A percentile compares a stretch with the other conserved stretches of the same genome.
phyloP scores from a whole-genome alignment of 2,888 invertebrate genomes.

The Cephonodes hylas region DNA sequence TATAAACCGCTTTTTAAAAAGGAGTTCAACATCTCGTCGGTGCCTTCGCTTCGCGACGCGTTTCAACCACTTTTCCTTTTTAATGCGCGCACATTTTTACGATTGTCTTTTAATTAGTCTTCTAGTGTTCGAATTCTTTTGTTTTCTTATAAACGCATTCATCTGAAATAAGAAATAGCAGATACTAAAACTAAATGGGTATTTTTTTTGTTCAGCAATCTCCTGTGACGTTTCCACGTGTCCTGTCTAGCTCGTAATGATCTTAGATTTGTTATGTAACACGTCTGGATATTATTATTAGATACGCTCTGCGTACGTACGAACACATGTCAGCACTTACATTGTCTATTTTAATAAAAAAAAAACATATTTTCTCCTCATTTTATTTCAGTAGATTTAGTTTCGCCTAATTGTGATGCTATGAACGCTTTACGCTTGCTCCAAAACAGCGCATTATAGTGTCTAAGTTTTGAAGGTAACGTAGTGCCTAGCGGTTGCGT shows the following conservation, averaged over 20 bases:
- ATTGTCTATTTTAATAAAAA: constrained; percentile 11
- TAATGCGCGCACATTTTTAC: neutral
- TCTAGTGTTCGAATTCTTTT: neutral
- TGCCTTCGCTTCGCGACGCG: neutral
- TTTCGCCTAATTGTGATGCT: constrained; percentile 15
- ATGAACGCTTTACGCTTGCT: constrained; percentile 2
- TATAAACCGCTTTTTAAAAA: neutral
- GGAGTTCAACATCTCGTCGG: neutral
- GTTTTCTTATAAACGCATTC: neutral
- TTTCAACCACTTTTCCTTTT: neutral
- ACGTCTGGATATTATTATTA: constrained; percentile 11
- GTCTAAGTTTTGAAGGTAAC: constrained; percentile 12
- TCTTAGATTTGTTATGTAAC: constrained; percentile 9
- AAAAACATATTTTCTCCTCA: constrained; percentile 12
- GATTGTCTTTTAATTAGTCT: neutral
- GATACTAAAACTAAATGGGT: neutral
- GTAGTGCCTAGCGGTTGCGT: neutral
- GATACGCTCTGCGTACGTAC: neutral
- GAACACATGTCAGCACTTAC: constrained; percentile 12
- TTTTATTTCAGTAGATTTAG: constrained; percentile 8
- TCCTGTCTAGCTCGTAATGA: neutral
- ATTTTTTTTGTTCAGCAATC: neutral
- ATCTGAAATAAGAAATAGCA: neutral
- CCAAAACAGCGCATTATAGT: constrained; percentile 7
- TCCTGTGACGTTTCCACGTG: neutral